Conservation (phyloP, 2,797 vertebrate genomes). For the Manis crassicaudata region DNA sequence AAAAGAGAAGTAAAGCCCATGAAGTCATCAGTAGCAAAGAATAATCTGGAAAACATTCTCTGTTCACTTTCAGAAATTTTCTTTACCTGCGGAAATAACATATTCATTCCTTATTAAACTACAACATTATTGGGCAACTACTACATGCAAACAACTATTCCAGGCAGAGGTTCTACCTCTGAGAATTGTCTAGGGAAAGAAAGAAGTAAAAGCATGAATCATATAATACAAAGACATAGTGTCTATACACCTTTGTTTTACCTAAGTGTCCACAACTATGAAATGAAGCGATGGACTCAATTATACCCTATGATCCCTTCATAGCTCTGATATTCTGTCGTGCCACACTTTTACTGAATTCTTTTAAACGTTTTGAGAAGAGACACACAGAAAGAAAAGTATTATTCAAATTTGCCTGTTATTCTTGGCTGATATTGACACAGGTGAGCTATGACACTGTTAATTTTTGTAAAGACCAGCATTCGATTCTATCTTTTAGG, state of each 20-base stretch:
- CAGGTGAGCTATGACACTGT: background rate
- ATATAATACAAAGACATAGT: background rate
- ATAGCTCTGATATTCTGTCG: background rate
- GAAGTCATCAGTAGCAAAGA: background rate
- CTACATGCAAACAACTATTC: background rate
- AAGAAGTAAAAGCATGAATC: background rate
- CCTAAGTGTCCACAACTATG: background rate
- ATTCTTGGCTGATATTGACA: background rate
- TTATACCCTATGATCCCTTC: background rate
- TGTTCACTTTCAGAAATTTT: background rate
- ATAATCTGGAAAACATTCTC: background rate
- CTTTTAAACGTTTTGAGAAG: slow-evolving; percentile 12
- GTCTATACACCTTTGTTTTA: background rate
- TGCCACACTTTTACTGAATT: background rate
- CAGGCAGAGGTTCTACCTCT: background rate
- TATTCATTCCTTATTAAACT: background rate
- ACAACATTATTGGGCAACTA: background rate
- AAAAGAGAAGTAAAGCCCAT: background rate
- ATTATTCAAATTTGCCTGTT: background rate
- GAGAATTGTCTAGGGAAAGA: background rate
- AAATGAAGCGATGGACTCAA: background rate
- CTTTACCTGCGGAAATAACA: background rate
- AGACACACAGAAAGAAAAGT: background rate
- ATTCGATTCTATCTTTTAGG: background rate
- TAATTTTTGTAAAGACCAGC: background rate